These are phyloP conservation scores for Eilema caniola DNA, from an alignment of 2,888 invertebrate species.

Conservation along the genomic window DNA sequence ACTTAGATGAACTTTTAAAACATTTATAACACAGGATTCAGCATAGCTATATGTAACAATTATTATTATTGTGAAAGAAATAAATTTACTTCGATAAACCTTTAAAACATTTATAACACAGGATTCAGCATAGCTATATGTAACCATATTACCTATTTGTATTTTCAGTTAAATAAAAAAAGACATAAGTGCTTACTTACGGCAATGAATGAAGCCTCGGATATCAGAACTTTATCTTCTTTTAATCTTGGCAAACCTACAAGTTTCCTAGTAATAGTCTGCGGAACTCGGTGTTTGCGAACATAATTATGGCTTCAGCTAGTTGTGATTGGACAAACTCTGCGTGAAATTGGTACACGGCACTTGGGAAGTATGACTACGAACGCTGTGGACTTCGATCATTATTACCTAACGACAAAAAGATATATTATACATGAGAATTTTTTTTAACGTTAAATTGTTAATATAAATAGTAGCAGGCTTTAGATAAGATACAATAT, in stretches of 20 bases:
- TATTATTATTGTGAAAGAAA: too few relatives aligned
- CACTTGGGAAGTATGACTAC: constrained; percentile 51
- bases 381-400: constrained; percentile 17
- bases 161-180: not conserved
- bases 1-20: too few relatives aligned
- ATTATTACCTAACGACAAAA: not conserved
- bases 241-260: constrained; percentile 36
- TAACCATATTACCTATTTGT: too few relatives aligned
- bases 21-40: not conserved
- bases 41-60: not conserved
- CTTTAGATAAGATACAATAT: not conserved
- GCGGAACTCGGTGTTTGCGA: constrained; percentile 65
- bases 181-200: not conserved
- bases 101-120: too few relatives aligned
- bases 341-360: constrained; percentile 72
- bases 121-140: not conserved
- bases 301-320: constrained; percentile 69
- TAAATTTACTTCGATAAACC: too few relatives aligned
- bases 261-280: constrained; percentile 50
- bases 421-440: not conserved
- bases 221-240: not conserved
- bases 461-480: too few relatives aligned
- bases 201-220: not conserved
- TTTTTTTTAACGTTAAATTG: too few relatives aligned
- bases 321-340: constrained; percentile 66